Evolutionary conservation across 2,113 vertebrate species (phyloP).

Genomic region (Pteropus alecto): DNA sequence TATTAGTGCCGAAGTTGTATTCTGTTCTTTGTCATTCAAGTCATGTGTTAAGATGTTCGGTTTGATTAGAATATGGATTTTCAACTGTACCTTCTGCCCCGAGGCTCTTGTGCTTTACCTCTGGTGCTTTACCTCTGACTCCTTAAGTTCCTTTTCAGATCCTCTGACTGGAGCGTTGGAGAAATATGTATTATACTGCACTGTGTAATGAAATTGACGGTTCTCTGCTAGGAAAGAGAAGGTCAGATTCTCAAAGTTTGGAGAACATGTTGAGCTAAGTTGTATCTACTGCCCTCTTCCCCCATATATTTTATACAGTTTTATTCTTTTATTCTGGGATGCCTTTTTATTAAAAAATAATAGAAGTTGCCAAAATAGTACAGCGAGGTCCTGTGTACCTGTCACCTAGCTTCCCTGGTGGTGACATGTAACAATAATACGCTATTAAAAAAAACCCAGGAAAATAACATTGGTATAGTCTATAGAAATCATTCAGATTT

Average conservation of each 20-base stretch:
- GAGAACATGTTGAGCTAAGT: not conserved
- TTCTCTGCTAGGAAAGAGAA: not conserved
- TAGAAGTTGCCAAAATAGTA: not conserved
- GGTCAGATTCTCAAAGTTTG: not conserved
- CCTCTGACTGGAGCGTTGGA: not conserved
- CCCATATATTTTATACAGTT: not conserved
- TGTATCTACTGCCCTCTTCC: not conserved
- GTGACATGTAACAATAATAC: not conserved
- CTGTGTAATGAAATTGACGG: not conserved
- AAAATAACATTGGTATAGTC: not conserved
- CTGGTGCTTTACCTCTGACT: not conserved
- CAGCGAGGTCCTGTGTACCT: not conserved
- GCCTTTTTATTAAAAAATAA: not conserved
- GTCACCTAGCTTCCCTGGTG: not conserved
- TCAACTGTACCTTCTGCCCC: not conserved
- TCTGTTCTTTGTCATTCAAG: not conserved
- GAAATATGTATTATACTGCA: not conserved
- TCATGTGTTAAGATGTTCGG: not conserved
- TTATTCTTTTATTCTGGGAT: not conserved
- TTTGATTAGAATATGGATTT: not conserved
- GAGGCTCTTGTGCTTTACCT: not conserved
- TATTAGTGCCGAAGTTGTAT: not conserved
- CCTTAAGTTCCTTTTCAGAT: not conserved
- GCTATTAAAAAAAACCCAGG: not conserved
- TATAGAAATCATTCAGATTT: not conserved